phyloP scores from a whole-genome alignment of 92 coral and sea anemone species.

The Actinostola sp. region DNA sequence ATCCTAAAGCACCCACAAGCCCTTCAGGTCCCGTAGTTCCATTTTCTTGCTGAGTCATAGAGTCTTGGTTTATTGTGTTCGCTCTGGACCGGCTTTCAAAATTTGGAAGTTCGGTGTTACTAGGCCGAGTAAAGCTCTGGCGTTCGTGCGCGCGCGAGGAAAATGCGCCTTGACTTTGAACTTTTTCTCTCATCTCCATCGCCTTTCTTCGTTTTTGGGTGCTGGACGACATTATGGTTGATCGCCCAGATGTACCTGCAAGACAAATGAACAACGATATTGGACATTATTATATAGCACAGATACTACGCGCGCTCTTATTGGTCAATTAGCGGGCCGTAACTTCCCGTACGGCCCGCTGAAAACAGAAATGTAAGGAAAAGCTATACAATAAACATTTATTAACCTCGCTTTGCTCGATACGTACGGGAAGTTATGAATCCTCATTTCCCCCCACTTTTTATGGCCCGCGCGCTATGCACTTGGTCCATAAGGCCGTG shows the following conservation, averaged over 20 bases:
- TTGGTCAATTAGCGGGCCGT: too few relatives aligned
- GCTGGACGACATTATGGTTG: slow-evolving; percentile 53
- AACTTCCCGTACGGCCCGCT: too few relatives aligned
- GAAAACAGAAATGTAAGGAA: too few relatives aligned
- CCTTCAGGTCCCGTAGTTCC: too few relatives aligned
- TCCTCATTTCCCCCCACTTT: too few relatives aligned
- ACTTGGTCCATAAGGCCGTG: too few relatives aligned
- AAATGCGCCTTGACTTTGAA: slow-evolving; percentile 93
- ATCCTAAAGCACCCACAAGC: neutral
- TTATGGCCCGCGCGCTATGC: too few relatives aligned
- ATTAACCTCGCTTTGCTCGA: too few relatives aligned
- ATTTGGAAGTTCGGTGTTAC: neutral
- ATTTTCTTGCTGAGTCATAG: neutral
- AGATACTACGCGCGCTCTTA: too few relatives aligned
- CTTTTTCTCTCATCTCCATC: slow-evolving; percentile 90
- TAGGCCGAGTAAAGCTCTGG: slow-evolving; percentile 14
- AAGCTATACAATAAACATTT: too few relatives aligned
- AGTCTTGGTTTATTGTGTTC: neutral
- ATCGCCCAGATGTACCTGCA: slow-evolving; percentile 68
- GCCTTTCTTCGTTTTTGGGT: slow-evolving; percentile 73
- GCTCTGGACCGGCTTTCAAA: neutral
- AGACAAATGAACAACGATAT: neutral
- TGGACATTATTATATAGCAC: too few relatives aligned
- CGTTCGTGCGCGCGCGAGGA: slow-evolving; percentile 82
- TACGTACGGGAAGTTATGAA: too few relatives aligned